Evolutionary conservation across 2,888 invertebrate species (phyloP), one percentile per base, ranked within the genome.

Genomic region (Agrenia bidenticulata): DNA sequence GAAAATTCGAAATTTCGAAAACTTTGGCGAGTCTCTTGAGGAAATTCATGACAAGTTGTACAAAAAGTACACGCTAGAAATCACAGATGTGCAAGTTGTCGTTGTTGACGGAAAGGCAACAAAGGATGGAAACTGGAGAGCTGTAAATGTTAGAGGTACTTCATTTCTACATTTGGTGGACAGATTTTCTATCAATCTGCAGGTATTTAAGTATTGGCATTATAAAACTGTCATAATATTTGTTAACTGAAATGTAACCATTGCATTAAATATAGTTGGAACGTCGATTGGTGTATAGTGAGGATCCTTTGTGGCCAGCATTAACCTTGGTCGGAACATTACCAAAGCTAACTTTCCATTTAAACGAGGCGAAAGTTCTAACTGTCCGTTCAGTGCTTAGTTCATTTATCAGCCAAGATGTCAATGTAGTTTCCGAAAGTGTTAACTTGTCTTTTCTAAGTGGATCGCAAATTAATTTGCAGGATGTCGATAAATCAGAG

Each of bases 361-460:
- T 96, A 53, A 94, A 92, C 81, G 95, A 96, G 80, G 88, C 88
- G 77, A 96, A 96, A 83, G 88, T 96, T 17, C 82, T 84, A 13
- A 85, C 88, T 0, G 83, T 88, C 26, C 79, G 85, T 54, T 82
- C 85, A 63, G 84, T 89, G 76, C 79, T 83, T 41, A 82, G 83
- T 63, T 79, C 76, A 15, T 69, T 74, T 54, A 60, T 32, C 11
- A 50, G 27, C 5, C 50, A 57, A 13, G 49, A 45, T 11, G 2
- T 23, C 1, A 13, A 19, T 9, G 56, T 37, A 1, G 37, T 27
- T 19, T 21, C 41, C 5, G 64, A 69, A 21, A 42, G 17, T 17
- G 55, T 56, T 45, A 66, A 74, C 27, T 17, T 66, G 2, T 73
- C 75, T 5, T 67, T 69, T 27, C 45, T 72, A 0, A 66, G 66